phyloP scores from a whole-genome alignment of 1,140 invertebrate genomes.

The Belonocnema kinseyi region DNA sequence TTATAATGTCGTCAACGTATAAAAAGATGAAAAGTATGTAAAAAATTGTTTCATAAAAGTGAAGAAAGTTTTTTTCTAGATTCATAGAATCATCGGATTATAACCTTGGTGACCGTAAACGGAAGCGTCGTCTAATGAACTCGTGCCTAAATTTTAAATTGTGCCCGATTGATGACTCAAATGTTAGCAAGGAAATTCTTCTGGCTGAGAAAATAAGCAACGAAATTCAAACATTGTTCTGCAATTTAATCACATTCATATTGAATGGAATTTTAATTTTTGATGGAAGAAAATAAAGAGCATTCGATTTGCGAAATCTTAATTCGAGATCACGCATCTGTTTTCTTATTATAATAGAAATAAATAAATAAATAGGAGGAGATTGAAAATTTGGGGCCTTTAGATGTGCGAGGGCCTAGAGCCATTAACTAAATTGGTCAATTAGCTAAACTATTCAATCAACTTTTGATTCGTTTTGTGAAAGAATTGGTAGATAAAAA shows the following conservation, averaged over 20 bases:
- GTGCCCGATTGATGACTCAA: slow-evolving; percentile 22
- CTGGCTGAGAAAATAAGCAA: neutral
- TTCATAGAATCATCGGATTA: neutral
- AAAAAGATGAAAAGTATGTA: neutral
- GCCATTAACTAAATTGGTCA: neutral
- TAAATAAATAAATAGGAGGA: neutral
- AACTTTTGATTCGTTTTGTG: too few species aligned
- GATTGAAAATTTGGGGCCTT: neutral
- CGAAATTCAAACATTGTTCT: slow-evolving; percentile 3
- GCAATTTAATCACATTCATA: neutral
- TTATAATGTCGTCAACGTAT: neutral
- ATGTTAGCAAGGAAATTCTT: too few species aligned
- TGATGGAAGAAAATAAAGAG: neutral
- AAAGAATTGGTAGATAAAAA: too few species aligned
- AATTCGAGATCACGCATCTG: neutral
- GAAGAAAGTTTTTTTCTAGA: neutral
- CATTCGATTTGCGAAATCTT: neutral
- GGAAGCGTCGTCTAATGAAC: neutral
- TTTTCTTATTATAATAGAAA: neutral
- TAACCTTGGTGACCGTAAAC: neutral
- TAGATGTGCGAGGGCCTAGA: neutral
- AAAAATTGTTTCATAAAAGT: neutral
- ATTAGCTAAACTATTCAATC: neutral
- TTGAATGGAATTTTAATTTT: neutral
- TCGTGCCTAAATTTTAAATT: slow-evolving; percentile 3